phyloP scores from a whole-genome alignment of 2,888 invertebrate genomes.

The Embidobia sp. region DNA sequence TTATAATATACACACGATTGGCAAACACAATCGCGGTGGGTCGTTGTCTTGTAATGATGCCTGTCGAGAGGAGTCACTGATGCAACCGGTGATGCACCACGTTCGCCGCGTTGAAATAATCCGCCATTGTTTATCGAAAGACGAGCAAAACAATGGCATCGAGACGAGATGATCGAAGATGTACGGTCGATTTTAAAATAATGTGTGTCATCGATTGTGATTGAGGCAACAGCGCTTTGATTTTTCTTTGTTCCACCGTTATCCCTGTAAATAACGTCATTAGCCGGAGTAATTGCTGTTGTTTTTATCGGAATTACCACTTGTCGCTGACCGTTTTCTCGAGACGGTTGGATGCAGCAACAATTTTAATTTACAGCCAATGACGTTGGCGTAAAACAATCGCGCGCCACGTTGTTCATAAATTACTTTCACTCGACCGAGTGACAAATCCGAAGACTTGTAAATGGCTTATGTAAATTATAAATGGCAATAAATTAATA shows the following conservation, averaged over 20 bases:
- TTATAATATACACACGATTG: conserved; percentile 73
- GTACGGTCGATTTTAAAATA: conserved; percentile 35
- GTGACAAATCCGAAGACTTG: conserved; percentile 47
- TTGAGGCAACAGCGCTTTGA: conserved; percentile 1
- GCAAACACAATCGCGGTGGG: conserved; percentile 66
- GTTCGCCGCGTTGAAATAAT: conserved; percentile 69
- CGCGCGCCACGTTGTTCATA: conserved; percentile 6
- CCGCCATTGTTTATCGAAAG: conserved; percentile 72
- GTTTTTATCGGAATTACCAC: conserved; percentile 1
- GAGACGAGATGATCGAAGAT: conserved; percentile 43
- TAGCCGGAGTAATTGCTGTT: conserved; percentile 12
- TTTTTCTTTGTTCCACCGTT: conserved; percentile 7
- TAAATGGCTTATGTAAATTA: conserved; percentile 46
- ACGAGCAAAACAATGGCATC: conserved; percentile 70
- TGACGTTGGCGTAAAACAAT: conserved; percentile 30
- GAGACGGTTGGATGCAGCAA: background rate
- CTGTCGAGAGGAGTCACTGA: conserved; percentile 68
- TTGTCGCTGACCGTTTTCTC: too few species aligned
- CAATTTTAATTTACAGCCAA: conserved; percentile 1
- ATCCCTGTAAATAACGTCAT: conserved; percentile 9
- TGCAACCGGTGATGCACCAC: conserved; percentile 54
- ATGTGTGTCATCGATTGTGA: conserved; percentile 45
- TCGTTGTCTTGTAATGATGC: conserved; percentile 65
- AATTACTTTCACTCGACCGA: conserved; percentile 46
- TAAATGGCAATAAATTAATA: conserved; percentile 46